Percentiles rank a stretch among this genome's conserved stretches.
Evolutionary conservation across 2,888 invertebrate species (phyloP).

Genomic region (Coelinius sp.): DNA sequence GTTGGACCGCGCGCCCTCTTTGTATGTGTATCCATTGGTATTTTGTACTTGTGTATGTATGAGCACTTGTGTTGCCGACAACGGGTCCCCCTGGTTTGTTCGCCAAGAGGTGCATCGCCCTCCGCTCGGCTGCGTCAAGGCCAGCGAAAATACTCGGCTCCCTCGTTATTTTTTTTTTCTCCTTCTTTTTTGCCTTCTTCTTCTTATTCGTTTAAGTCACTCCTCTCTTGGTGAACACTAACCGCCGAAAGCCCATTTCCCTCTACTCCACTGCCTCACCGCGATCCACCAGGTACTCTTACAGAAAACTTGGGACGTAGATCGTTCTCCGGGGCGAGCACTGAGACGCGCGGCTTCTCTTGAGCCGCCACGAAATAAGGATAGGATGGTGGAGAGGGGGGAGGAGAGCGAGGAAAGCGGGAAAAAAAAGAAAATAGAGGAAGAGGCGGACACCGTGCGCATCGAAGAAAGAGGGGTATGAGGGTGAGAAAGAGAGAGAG

Average conservation of each 20-base stretch:
- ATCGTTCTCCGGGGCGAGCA: slow-evolving; percentile 32
- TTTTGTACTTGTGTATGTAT: slow-evolving; percentile 36
- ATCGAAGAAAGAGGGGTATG: slow-evolving; percentile 34
- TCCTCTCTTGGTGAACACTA: slow-evolving; percentile 58
- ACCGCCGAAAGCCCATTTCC: slow-evolving; percentile 61
- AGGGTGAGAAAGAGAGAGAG: slow-evolving; percentile 21
- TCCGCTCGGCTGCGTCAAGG: slow-evolving; percentile 70
- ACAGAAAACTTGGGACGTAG: slow-evolving; percentile 24
- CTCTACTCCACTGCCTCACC: slow-evolving; percentile 22
- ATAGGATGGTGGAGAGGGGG: slow-evolving; percentile 25
- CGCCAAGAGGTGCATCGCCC: slow-evolving; percentile 70
- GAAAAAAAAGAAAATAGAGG: slow-evolving; percentile 30
- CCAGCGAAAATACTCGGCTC: slow-evolving; percentile 69
- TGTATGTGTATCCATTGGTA: slow-evolving; percentile 42
- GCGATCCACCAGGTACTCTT: slow-evolving; percentile 30
- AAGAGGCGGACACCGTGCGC: slow-evolving; percentile 43
- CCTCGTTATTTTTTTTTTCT: slow-evolving; percentile 46
- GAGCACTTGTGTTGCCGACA: slow-evolving; percentile 45
- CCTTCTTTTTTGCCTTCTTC: slow-evolving; percentile 43
- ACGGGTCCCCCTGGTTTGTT: slow-evolving; percentile 65
- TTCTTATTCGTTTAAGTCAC: slow-evolving; percentile 40
- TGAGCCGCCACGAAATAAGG: slow-evolving; percentile 40
- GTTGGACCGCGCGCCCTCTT: slow-evolving; percentile 47
- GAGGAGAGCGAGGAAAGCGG: slow-evolving; percentile 24
- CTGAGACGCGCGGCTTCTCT: slow-evolving; percentile 40